Percentiles rank a stretch among this genome's conserved stretches.
Evolutionary conservation across 2,888 invertebrate genomes (phyloP).

Genomic region (Epirrhoe alternata): DNA sequence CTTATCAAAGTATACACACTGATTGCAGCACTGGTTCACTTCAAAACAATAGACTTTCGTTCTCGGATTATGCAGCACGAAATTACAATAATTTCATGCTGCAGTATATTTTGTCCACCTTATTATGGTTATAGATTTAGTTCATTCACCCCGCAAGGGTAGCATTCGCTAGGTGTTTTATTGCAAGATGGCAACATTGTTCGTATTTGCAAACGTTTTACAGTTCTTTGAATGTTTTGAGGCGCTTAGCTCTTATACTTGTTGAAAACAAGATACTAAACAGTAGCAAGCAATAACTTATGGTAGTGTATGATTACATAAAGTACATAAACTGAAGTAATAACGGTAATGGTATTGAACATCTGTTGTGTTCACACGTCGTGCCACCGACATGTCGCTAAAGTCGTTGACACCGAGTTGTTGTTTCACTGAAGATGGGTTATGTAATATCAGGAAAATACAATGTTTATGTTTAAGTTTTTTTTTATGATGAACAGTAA

Average conservation of each 20-base stretch:
- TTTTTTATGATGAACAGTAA: background rate
- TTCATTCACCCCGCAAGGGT: slow-evolving; percentile 45
- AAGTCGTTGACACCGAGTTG: slow-evolving; percentile 56
- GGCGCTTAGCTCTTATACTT: slow-evolving; percentile 10
- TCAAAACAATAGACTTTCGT: slow-evolving; percentile 48
- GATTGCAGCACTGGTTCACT: slow-evolving; percentile 53
- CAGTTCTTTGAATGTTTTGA: slow-evolving; percentile 10
- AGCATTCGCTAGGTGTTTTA: slow-evolving; percentile 31
- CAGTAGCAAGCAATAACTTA: slow-evolving; percentile 31
- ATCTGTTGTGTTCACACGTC: slow-evolving; percentile 69
- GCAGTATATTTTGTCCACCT: slow-evolving; percentile 48
- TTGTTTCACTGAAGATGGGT: slow-evolving; percentile 37
- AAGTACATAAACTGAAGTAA: slow-evolving; percentile 52
- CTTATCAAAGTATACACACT: slow-evolving; percentile 66
- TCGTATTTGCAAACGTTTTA: slow-evolving; percentile 22
- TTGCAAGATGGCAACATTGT: slow-evolving; percentile 32
- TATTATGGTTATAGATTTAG: slow-evolving; percentile 49
- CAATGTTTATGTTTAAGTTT: slow-evolving; percentile 6
- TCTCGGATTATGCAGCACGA: slow-evolving; percentile 36
- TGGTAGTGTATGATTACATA: slow-evolving; percentile 37
- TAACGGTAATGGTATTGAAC: slow-evolving; percentile 68
- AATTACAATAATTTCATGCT: slow-evolving; percentile 38
- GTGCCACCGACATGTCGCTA: slow-evolving; percentile 32
- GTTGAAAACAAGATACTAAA: slow-evolving; percentile 22
- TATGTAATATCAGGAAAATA: slow-evolving; percentile 34